These are phyloP conservation scores for Proterorhinus semilunaris DNA, from an alignment of 2,113 vertebrate genomes.

Conservation along the genomic window DNA sequence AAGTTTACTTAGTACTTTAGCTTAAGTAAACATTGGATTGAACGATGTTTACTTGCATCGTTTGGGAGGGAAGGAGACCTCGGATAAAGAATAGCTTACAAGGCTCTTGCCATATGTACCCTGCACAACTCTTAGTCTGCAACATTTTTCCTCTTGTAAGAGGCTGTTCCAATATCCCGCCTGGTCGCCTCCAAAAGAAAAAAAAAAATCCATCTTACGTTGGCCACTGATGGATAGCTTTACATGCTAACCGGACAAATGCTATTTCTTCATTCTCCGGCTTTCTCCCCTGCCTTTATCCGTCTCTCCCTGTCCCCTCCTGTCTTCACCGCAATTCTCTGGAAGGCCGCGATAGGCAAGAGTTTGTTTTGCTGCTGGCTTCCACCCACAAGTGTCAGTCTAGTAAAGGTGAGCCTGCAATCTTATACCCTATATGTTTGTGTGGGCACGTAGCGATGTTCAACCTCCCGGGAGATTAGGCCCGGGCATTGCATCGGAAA, in stretches of 20 bases:
- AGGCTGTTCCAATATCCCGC: slow-evolving; percentile 31
- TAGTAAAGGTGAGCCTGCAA: slow-evolving; percentile 47
- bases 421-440: slow-evolving; percentile 16
- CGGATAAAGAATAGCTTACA: too few relatives aligned
- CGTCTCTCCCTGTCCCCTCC: slow-evolving; percentile 19
- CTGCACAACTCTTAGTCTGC: neutral
- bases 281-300: slow-evolving; percentile 44
- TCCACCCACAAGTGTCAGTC: slow-evolving; percentile 53
- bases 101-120: slow-evolving; percentile 15
- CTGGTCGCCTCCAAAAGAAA: slow-evolving; percentile 45
- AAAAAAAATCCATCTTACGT: slow-evolving; percentile 34
- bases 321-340: slow-evolving; percentile 27
- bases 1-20: too few relatives aligned
- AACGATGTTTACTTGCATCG: too few relatives aligned
- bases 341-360: slow-evolving; percentile 39
- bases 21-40: too few relatives aligned
- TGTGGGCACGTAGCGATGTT: slow-evolving; percentile 37
- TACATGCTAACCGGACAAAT: slow-evolving; percentile 31
- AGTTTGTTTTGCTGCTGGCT: slow-evolving; percentile 49
- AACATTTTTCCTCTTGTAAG: slow-evolving; percentile 20
- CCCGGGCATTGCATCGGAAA: slow-evolving; percentile 50
- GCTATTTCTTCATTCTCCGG: slow-evolving; percentile 25
- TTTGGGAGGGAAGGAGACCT: too few relatives aligned
- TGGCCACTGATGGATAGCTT: slow-evolving; percentile 29
- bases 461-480: slow-evolving; percentile 63